Percentiles rank a stretch among this genome's conserved stretches.
Conservation (phyloP, 2,797 vertebrate genomes). For the Oceanodroma leucorhoa region DNA sequence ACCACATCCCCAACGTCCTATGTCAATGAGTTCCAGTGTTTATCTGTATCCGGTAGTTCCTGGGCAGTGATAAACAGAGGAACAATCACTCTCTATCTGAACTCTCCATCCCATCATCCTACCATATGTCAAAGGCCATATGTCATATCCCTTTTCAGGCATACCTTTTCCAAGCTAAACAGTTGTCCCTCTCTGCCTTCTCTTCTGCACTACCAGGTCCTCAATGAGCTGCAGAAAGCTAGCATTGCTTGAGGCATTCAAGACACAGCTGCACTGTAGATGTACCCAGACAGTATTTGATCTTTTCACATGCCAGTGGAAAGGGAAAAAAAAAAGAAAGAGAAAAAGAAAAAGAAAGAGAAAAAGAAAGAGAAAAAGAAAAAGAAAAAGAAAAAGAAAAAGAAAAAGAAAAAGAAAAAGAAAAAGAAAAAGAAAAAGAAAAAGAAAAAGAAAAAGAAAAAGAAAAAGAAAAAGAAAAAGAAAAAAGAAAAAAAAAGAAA, state of each 20-base stretch:
- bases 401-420: too few species aligned
- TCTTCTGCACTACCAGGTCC: background rate
- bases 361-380: too few species aligned
- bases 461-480: background rate
- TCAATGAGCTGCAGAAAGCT: background rate
- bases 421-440: background rate
- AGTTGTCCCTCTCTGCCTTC: background rate
- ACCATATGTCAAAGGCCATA: background rate
- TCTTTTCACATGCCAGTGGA: background rate
- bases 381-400: background rate
- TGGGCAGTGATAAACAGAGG: slow-evolving; percentile 6
- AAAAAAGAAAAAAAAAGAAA: too few species aligned
- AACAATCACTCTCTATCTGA: slow-evolving; percentile 12
- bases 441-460: too few species aligned
- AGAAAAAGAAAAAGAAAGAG: rapidly evolving
- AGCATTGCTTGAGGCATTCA: background rate
- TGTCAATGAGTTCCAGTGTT: slow-evolving; percentile 13
- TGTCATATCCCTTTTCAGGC: background rate
- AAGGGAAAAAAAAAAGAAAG: background rate
- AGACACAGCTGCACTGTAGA: background rate
- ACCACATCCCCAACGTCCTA: slow-evolving; percentile 1
- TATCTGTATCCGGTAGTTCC: slow-evolving; percentile 26
- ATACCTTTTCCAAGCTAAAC: background rate
- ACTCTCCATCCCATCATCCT: background rate
- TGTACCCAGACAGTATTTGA: background rate